Conservation (phyloP, 2,797 vertebrate species). For the Eidolon dupreanum region DNA sequence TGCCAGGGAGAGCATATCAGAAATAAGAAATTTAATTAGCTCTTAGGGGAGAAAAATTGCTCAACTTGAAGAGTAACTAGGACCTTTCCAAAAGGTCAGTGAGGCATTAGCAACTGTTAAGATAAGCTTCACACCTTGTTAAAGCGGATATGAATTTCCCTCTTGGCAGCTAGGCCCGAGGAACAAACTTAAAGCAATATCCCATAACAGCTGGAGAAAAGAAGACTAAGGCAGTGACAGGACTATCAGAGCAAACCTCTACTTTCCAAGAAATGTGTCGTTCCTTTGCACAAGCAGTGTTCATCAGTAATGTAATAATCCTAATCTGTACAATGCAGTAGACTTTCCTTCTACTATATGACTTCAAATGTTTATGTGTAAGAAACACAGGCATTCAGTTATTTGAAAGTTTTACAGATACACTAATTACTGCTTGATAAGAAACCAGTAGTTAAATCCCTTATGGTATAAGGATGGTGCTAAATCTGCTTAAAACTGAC, state of each 20-base stretch:
- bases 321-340: not conserved
- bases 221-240: not conserved
- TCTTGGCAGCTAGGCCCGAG: slow-evolving; percentile 65
- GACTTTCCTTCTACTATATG: not conserved
- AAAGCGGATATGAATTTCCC: slow-evolving; percentile 69
- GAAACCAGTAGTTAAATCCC: slow-evolving; percentile 24
- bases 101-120: slow-evolving; percentile 75
- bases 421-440: not conserved
- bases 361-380: not conserved
- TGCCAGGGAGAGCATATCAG: slow-evolving; percentile 65
- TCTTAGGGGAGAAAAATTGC: slow-evolving; percentile 66
- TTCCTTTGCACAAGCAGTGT: not conserved
- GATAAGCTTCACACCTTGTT: slow-evolving; percentile 80
- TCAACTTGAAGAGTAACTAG: slow-evolving; percentile 62
- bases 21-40: slow-evolving; percentile 75
- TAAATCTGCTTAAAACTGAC: not conserved
- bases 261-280: not conserved
- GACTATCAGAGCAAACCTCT: not conserved
- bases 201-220: not conserved
- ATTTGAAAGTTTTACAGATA: not conserved
- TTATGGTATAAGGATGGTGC: not conserved
- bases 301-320: not conserved
- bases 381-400: slow-evolving; percentile 16
- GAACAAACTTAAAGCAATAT: slow-evolving; percentile 47
- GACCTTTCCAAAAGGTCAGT: slow-evolving; percentile 76